Evolutionary conservation across 2,888 invertebrate genomes (phyloP).

Genomic region (Ichneumon xanthorius): DNA sequence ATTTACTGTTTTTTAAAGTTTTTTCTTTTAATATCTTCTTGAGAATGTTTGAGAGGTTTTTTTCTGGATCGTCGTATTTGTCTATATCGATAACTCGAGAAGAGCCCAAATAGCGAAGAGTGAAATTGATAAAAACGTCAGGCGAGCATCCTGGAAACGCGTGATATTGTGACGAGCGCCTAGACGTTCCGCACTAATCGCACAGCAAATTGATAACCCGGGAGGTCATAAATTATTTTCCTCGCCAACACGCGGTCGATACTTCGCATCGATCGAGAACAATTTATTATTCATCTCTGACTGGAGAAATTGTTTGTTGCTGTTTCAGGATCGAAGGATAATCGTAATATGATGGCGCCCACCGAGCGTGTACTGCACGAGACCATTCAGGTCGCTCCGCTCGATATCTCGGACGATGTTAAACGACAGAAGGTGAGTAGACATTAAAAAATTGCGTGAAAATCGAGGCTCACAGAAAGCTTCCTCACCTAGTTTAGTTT

Average conservation of each 20-base stretch:
- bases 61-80: not conserved
- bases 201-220: slow-evolving; percentile 6
- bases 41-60: not conserved
- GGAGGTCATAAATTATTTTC: not conserved
- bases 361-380: slow-evolving; percentile 80
- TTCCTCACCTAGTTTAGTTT: too few relatives aligned
- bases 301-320: slow-evolving; percentile 25
- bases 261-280: not conserved
- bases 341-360: slow-evolving; percentile 77
- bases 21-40: not conserved
- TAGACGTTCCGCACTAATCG: not conserved
- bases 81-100: not conserved
- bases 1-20: not conserved
- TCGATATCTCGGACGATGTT: slow-evolving; percentile 79
- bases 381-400: slow-evolving; percentile 80
- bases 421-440: slow-evolving; percentile 79
- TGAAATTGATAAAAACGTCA: not conserved
- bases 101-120: not conserved
- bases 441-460: not conserved
- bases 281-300: not conserved
- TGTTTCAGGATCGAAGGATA: slow-evolving; percentile 67
- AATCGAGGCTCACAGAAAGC: too few relatives aligned
- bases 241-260: not conserved
- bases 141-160: slow-evolving; percentile 5
- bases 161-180: slow-evolving; percentile 13